Evolutionary conservation across 2,797 vertebrate genomes (phyloP), one percentile per base, ranked within the genome.

Genomic region (Brachymystax lenok): DNA sequence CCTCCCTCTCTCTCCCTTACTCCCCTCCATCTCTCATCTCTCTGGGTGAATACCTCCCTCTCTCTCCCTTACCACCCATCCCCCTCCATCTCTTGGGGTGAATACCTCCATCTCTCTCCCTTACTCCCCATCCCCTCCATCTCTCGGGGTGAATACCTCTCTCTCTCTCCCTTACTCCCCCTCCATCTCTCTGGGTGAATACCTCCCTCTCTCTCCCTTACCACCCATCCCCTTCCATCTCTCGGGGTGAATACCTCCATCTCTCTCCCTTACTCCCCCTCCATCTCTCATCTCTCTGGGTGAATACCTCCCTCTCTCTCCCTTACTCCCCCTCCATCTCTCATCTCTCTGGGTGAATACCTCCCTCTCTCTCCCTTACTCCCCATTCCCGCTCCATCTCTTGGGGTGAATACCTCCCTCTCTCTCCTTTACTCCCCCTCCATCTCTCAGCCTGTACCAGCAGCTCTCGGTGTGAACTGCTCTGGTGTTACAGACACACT

Each of bases 11-110:
- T 24, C 24, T 24, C 24, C 7, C n/a, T 64, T 28, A 5, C 63
- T 10, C 63, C n/a, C 63, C 3, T 68, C 85, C 74, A 68, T 78
- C 40, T 77, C 76, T 67, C 27, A 14, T n/a, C n/a, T n/a, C n/a
- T n/a, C n/a, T n/a, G 14, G 24, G 24, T 24, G 24, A 24, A 24
- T 24, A 24, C 24, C 24, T 24, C 24, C 24, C 24, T 24, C 24
- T 24, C 24, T 24, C 24, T 24, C 24, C 64, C 24, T 12, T 66
- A 12, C 10, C n/a, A n/a, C 74, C 14, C 52, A 1, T 16, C 16
- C 2, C 52, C 16, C 52, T 17, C 13, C 17, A 12, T 77, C 64
- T 81, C 4, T 24, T 1, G 24, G 24, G 24, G 24, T 24, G 24
- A 24, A 24, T 24, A 24, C 24, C 24, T 24, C 24, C 24, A 24